Base-by-base conservation (phyloP, 2,113 vertebrate genomes). In the Coreoperca whiteheadi region DNA sequence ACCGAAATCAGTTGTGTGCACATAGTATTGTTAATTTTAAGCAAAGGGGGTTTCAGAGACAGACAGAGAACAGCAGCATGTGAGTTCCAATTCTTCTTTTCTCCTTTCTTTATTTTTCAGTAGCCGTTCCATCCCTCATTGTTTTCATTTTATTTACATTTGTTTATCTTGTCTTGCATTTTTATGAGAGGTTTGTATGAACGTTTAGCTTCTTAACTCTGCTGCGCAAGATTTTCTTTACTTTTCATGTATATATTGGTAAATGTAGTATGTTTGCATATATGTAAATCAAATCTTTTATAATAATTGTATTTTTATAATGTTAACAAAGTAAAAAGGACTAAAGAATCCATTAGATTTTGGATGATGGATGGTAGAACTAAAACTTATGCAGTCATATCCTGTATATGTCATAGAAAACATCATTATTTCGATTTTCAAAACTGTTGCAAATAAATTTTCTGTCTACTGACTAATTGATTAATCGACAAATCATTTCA, bases 1-100 rank as follows among this genome's bases (percentile, higher is more conserved):
- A 90, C 57, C 67, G 32, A 74, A 71, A 84, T 79, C 77, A 67
- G n/a, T 50, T 63, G 34, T 72, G 80, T 73, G 54, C 28, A 64
- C 18, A 64, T 16, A 48, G 6, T 73, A 54, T 53, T 66, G 77
- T 79, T 79, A 37, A 53, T 64, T 72, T 63, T 65, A 77, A 39
- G 53, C n/a, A 75, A 80, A 34, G 5, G 48, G 37, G 37, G 50
- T 67, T 73, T 68, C 64, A 70, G 34, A 66, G 9, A 12, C 41
- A 43, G 2, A 65, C 64, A 70, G 34, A 66, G 70, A 50, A 41
- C 30, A 75, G 23, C 28, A 37, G n/a, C 18, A 18, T 21, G 41
- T 43, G 21, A 16, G 21, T 30, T 23, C 8, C 41, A 48, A 6
- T 28, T 54, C 12, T 18, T 57, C 16, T 54, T 23, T 21, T 41